Conservation (phyloP, 1,140 invertebrate species). For the Diabrotica undecimpunctata region DNA sequence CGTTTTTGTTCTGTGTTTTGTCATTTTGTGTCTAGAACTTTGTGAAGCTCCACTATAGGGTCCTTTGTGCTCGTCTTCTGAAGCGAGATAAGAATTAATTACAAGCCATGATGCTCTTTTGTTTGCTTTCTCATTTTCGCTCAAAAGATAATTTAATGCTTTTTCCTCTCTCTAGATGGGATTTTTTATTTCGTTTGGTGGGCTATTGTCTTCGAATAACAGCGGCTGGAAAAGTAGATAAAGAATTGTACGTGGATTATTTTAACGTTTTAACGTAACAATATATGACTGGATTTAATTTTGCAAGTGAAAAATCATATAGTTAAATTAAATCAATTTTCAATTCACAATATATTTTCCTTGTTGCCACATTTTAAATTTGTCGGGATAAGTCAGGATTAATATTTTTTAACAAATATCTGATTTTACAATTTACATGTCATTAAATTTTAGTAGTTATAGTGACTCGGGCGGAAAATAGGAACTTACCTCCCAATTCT, state of each 20-base stretch:
- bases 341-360: too few relatives aligned
- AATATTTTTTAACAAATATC: too few relatives aligned
- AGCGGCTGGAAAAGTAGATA: not conserved
- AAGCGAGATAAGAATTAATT: slow-evolving; percentile 47
- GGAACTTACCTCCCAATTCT: too few relatives aligned
- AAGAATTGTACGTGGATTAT: not conserved
- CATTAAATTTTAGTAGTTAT: too few relatives aligned
- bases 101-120: slow-evolving; percentile 43
- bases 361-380: too few relatives aligned
- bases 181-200: slow-evolving; percentile 1
- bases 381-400: too few relatives aligned
- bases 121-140: slow-evolving; percentile 38
- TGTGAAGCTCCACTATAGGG: slow-evolving; percentile 39
- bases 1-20: slow-evolving; percentile 45
- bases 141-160: slow-evolving; percentile 25
- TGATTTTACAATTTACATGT: too few relatives aligned
- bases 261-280: too few relatives aligned
- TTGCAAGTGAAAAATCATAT: too few relatives aligned
- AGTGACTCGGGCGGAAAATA: too few relatives aligned
- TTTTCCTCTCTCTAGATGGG: slow-evolving; percentile 4
- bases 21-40: slow-evolving; percentile 46
- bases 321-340: too few relatives aligned
- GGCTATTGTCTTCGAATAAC: not conserved
- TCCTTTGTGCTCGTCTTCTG: slow-evolving; percentile 40
- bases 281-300: too few relatives aligned